Percentiles rank a stretch among this genome's conserved stretches.
Conservation (phyloP, 2,113 vertebrate genomes). For the Donacobius atricapilla region DNA sequence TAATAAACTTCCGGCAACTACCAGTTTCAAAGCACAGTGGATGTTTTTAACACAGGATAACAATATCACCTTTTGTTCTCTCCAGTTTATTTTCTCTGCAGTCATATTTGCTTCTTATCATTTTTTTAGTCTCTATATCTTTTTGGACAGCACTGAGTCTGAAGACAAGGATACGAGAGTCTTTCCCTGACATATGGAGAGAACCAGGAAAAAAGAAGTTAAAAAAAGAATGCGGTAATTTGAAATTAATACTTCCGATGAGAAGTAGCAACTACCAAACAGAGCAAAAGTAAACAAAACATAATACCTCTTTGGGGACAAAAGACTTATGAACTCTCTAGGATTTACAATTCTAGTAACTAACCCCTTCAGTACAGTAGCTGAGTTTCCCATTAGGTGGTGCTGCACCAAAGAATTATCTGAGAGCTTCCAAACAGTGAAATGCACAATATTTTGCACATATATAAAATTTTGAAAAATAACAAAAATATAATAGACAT, state of each 20-base stretch:
- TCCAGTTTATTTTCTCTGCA: conserved; percentile 96
- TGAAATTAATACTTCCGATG: neutral
- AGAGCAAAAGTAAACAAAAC: neutral
- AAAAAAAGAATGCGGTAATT: neutral
- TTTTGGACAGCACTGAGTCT: conserved; percentile 82
- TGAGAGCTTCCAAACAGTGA: neutral
- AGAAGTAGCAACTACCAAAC: neutral
- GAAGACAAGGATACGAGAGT: conserved; percentile 93
- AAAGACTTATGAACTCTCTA: neutral
- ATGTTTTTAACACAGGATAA: neutral
- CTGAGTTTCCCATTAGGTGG: neutral
- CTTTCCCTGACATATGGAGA: conserved; percentile 80
- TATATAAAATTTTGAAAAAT: neutral
- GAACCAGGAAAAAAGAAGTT: neutral
- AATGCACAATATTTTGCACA: neutral
- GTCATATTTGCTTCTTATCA: conserved; percentile 83
- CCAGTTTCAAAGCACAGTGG: neutral
- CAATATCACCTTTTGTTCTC: conserved; percentile 89
- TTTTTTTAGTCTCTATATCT: conserved; percentile 81
- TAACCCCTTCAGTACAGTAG: neutral
- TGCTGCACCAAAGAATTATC: neutral
- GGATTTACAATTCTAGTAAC: neutral
- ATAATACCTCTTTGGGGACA: neutral
- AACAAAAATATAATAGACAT: neutral
- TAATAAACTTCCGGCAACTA: neutral